phyloP scores from a whole-genome alignment of 2,113 vertebrate species.

The Sylvilagus bachmani region DNA sequence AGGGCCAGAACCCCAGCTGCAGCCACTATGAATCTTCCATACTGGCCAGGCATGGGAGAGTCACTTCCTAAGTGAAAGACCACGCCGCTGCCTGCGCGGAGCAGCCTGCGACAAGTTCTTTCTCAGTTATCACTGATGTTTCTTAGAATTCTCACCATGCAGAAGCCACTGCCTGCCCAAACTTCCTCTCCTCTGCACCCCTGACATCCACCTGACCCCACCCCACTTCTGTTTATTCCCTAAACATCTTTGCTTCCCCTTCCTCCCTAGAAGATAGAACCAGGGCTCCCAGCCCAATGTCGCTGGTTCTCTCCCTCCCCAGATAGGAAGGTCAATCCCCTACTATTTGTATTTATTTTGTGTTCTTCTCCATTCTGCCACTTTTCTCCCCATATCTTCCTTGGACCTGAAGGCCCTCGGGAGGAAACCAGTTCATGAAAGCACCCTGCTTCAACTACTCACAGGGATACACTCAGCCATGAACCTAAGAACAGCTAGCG shows the following conservation, averaged over 20 bases:
- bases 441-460: neutral
- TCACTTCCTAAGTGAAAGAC: neutral
- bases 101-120: neutral
- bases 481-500: neutral
- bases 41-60: neutral
- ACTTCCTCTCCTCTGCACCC: constrained; percentile 12
- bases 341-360: neutral
- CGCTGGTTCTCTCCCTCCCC: neutral
- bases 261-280: constrained; percentile 25
- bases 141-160: neutral
- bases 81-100: neutral
- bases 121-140: neutral
- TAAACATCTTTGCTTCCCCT: neutral
- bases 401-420: neutral
- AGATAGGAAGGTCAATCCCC: neutral
- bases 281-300: neutral
- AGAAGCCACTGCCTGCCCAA: neutral
- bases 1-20: neutral
- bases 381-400: neutral
- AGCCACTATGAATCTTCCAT: neutral
- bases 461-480: neutral
- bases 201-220: neutral
- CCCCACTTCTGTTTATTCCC: neutral
- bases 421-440: neutral
- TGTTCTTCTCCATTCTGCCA: neutral